Conservation (phyloP, 2,113 vertebrate genomes). For the Ploceus nigricollis region DNA sequence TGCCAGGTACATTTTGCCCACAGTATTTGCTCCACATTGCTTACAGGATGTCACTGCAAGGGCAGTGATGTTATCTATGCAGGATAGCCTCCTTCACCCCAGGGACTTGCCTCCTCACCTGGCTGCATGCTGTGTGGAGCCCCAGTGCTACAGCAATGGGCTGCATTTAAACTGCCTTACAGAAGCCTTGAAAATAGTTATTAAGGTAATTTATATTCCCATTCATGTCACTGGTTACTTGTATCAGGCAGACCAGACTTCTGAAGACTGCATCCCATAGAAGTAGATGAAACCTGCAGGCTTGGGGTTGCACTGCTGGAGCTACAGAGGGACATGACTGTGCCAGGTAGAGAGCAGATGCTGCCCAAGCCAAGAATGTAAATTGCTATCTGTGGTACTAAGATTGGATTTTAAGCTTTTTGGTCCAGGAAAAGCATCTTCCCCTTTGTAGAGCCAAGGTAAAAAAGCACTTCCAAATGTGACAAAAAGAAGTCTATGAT, state of each 20-base stretch:
- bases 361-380: background rate
- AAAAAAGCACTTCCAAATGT: background rate
- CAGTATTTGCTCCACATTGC: background rate
- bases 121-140: background rate
- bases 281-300: background rate
- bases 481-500: background rate
- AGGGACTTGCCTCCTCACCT: background rate
- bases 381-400: background rate
- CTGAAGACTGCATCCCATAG: background rate
- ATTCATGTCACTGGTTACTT: background rate
- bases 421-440: background rate
- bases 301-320: background rate
- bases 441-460: background rate
- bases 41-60: background rate
- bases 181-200: background rate
- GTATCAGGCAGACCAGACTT: background rate
- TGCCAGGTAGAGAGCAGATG: background rate
- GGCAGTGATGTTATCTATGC: background rate
- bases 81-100: background rate
- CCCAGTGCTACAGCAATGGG: background rate
- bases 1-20: background rate
- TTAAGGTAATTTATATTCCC: background rate
- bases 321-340: background rate
- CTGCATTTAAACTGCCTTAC: background rate
- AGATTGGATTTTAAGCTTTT: background rate